These are phyloP conservation scores for Trinorchestia longiramus DNA, from an alignment of 1,140 invertebrate genomes.

Conservation along the genomic window DNA sequence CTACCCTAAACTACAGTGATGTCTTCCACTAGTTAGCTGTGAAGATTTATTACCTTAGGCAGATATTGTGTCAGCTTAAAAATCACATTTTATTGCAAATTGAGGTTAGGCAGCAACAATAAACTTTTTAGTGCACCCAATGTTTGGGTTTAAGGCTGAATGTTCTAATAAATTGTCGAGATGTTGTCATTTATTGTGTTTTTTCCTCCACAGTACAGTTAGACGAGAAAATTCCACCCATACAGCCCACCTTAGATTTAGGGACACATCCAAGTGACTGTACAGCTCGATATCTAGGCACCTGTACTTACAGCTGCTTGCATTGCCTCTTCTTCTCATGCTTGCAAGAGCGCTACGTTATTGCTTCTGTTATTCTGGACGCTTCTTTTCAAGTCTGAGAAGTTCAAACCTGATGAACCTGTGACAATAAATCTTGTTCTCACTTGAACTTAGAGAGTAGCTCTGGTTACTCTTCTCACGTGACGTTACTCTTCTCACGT, in stretches of 20 bases:
- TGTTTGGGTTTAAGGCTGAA: not conserved
- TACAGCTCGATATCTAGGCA: not conserved
- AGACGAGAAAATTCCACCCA: slow-evolving; percentile 42
- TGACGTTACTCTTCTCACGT: too few species aligned
- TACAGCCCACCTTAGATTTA: slow-evolving; percentile 29
- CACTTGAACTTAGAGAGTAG: not conserved
- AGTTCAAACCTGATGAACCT: not conserved
- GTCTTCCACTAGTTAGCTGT: too few species aligned
- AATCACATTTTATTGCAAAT: not conserved
- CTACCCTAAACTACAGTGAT: too few species aligned
- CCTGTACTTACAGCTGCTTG: not conserved
- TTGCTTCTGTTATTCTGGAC: not conserved
- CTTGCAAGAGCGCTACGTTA: not conserved
- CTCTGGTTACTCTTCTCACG: not conserved
- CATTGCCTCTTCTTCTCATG: not conserved
- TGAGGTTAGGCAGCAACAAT: not conserved
- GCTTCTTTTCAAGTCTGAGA: not conserved
- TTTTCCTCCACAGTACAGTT: slow-evolving; percentile 18
- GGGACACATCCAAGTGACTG: not conserved
- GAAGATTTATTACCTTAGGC: too few species aligned
- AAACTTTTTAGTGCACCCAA: not conserved
- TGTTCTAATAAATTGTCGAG: not conserved
- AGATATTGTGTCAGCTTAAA: too few species aligned
- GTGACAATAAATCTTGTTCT: not conserved
- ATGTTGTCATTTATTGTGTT: not conserved